A percentile compares a stretch with the other conserved stretches of the same genome.
Evolutionary conservation across 2,113 vertebrate species (phyloP).

Genomic region (Passer domesticus): DNA sequence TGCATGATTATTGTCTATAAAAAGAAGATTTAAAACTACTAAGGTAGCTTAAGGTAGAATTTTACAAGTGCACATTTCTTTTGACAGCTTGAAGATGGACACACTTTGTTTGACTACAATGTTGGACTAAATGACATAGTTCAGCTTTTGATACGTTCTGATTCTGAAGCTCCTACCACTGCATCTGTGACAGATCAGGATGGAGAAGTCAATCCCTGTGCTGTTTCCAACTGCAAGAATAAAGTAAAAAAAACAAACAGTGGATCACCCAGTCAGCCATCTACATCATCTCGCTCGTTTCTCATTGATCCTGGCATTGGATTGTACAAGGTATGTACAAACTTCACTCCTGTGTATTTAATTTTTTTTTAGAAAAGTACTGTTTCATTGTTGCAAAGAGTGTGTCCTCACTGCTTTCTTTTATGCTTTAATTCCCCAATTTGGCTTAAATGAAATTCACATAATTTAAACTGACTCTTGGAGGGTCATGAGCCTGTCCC

Average conservation of each 20-base stretch:
- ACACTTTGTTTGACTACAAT: slow-evolving; percentile 97
- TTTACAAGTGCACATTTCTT: slow-evolving; percentile 32
- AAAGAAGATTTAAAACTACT: background rate
- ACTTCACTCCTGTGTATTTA: background rate
- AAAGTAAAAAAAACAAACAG: slow-evolving; percentile 79
- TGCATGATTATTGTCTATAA: background rate
- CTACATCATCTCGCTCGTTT: slow-evolving; percentile 84
- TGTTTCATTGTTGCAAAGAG: background rate
- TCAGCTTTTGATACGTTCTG: slow-evolving; percentile 93
- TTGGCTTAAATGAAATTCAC: background rate
- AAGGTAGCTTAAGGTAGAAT: background rate
- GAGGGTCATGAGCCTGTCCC: background rate
- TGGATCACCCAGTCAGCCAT: slow-evolving; percentile 78
- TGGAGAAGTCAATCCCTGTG: slow-evolving; percentile 68
- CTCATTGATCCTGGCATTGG: slow-evolving; percentile 91
- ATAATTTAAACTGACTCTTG: background rate
- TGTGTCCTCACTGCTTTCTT: background rate
- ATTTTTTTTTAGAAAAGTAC: background rate
- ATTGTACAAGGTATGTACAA: slow-evolving; percentile 86
- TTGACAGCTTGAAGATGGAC: slow-evolving; percentile 95
- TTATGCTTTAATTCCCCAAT: background rate
- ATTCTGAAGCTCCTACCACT: slow-evolving; percentile 83
- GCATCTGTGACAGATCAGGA: slow-evolving; percentile 79
- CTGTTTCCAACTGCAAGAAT: slow-evolving; percentile 77
- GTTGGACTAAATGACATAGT: slow-evolving; percentile 98